These are phyloP conservation scores for Vulpes ferrilata DNA, from an alignment of 2,113 vertebrate species.

Conservation along the genomic window DNA sequence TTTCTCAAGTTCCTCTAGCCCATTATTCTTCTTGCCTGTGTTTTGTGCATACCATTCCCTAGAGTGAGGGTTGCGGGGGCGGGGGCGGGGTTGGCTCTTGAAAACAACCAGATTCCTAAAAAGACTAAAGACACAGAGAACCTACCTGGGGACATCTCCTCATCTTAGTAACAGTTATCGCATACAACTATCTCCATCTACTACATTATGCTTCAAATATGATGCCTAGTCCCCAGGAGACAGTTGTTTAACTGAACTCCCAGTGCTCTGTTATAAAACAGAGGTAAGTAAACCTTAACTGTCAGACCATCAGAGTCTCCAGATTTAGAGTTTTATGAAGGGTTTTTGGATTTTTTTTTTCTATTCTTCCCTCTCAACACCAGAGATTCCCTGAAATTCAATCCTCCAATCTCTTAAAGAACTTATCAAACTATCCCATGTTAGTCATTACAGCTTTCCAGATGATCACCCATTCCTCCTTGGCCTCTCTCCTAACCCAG, in stretches of 20 bases:
- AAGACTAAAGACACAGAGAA: background rate
- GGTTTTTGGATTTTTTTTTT: background rate
- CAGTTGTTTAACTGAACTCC: background rate
- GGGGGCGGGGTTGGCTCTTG: background rate
- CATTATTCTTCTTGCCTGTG: background rate
- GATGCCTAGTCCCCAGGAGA: background rate
- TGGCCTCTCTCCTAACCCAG: background rate
- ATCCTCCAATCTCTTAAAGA: background rate
- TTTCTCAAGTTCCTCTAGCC: slow-evolving; percentile 41
- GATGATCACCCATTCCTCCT: background rate
- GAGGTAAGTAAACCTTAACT: background rate
- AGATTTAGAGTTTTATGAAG: slow-evolving; percentile 43
- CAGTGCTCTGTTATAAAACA: background rate
- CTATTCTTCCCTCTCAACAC: slow-evolving; percentile 2
- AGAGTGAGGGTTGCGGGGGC: background rate
- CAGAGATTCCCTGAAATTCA: slow-evolving; percentile 28
- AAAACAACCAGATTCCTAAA: slow-evolving; percentile 31
- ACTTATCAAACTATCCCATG: background rate
- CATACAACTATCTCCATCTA: background rate
- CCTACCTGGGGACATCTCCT: background rate
- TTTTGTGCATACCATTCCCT: background rate
- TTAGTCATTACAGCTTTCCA: background rate
- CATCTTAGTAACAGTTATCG: background rate
- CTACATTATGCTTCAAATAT: background rate
- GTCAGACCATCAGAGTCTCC: background rate